Evolutionary conservation across 2,888 invertebrate genomes (phyloP).

Genomic region (Rhingia campestris): DNA sequence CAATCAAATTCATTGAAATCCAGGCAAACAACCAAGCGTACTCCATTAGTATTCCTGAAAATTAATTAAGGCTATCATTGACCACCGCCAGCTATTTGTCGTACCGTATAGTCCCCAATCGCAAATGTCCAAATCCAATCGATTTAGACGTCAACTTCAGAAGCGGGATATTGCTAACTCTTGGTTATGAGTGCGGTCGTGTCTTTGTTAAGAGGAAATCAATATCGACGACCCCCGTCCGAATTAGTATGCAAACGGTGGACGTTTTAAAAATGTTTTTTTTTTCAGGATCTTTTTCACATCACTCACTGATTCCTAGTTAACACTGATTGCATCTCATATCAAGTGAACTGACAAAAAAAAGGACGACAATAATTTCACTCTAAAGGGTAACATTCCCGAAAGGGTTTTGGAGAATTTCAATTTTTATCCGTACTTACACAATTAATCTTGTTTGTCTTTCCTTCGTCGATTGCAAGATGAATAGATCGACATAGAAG

Average conservation of each 20-base stretch:
- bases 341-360: conserved; percentile 14
- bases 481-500: conserved; percentile 56
- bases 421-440: conserved; percentile 63
- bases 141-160: conserved; percentile 42
- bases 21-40: conserved; percentile 5
- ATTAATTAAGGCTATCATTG: conserved; percentile 45
- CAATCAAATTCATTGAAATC: conserved; percentile 48
- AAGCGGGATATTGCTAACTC: conserved; percentile 13
- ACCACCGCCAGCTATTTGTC: not conserved
- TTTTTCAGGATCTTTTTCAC: conserved; percentile 21
- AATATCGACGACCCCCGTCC: not conserved
- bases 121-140: conserved; percentile 12
- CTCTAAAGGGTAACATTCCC: conserved; percentile 10
- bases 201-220: not conserved
- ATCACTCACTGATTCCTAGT: conserved; percentile 33
- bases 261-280: not conserved
- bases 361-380: conserved; percentile 6
- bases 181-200: conserved; percentile 22
- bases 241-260: not conserved
- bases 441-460: conserved; percentile 71
- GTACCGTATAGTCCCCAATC: not conserved
- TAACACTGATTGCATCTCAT: conserved; percentile 59
- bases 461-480: conserved; percentile 31
- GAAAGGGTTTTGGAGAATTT: conserved; percentile 52
- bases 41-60: conserved; percentile 40